Conservation (phyloP, 92 coral and sea anemone genomes). For the Porites divaricata region DNA sequence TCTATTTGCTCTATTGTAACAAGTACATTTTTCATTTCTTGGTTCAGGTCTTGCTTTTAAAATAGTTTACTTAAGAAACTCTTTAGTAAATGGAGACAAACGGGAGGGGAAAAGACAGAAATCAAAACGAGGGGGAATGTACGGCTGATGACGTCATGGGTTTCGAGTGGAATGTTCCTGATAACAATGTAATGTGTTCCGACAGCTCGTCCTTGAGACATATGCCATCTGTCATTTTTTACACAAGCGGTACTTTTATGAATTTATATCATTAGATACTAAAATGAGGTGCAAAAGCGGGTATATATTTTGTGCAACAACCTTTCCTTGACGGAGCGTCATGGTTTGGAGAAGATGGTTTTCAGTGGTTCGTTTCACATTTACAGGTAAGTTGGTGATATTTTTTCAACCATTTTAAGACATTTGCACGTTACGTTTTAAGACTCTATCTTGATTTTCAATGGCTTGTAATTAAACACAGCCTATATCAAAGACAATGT, state of each 20-base stretch:
- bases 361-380: background rate
- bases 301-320: background rate
- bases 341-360: conserved; percentile 7
- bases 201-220: conserved; percentile 22
- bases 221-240: background rate
- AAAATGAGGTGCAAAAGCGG: conserved; percentile 3
- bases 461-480: conserved; percentile 9
- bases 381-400: conserved; percentile 21
- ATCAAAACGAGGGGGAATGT: background rate
- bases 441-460: background rate
- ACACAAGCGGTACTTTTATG: conserved; percentile 25
- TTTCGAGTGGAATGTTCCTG: conserved; percentile 8
- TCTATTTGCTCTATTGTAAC: too few relatives aligned
- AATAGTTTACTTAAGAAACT: too few relatives aligned
- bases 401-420: background rate
- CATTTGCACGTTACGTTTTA: background rate
- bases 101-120: background rate
- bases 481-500: background rate
- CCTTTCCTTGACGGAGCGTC: conserved; percentile 3
- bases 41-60: too few relatives aligned
- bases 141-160: conserved; percentile 7
- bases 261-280: conserved; percentile 3
- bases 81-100: background rate
- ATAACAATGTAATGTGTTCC: conserved; percentile 8
- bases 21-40: too few relatives aligned